phyloP scores from a whole-genome alignment of 2,113 vertebrate species.

The Amia ocellicauda region DNA sequence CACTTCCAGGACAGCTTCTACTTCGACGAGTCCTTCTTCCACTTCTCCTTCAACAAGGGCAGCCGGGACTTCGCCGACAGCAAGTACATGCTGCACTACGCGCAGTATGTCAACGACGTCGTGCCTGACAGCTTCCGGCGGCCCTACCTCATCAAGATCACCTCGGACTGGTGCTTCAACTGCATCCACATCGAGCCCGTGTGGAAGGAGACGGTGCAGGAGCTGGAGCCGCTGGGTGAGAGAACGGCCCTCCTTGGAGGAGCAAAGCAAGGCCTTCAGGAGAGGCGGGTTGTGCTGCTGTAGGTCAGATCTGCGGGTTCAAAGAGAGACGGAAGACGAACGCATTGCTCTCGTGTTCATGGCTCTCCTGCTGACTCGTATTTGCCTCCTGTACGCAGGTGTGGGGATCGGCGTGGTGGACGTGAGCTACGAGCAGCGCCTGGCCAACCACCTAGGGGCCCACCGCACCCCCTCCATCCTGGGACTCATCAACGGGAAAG shows the following conservation, averaged over 20 bases:
- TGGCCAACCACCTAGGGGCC: conserved; percentile 88
- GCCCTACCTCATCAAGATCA: conserved; percentile 95
- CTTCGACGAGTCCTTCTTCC: conserved; percentile 91
- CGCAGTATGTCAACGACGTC: conserved; percentile 84
- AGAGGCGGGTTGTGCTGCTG: too few relatives aligned
- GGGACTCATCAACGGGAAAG: conserved; percentile 83
- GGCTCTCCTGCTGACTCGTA: too few relatives aligned
- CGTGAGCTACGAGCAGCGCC: conserved; percentile 82
- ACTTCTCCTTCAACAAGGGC: conserved; percentile 87
- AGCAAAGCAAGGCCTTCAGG: too few relatives aligned
- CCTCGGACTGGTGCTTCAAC: conserved; percentile 96
- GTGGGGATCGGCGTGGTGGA: conserved; percentile 92
- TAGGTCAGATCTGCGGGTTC: too few relatives aligned
- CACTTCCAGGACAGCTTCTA: conserved; percentile 86
- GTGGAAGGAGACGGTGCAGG: conserved; percentile 91
- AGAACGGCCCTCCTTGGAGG: too few relatives aligned
- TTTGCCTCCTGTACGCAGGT: conserved; percentile 57
- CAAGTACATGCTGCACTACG: conserved; percentile 84
- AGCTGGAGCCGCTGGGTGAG: conserved; percentile 83
- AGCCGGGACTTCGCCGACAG: conserved; percentile 76
- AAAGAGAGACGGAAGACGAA: too few relatives aligned
- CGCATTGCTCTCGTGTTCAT: too few relatives aligned
- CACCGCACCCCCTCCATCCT: conserved; percentile 91
- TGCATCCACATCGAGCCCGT: conserved; percentile 94
- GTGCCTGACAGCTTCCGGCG: conserved; percentile 85